Base-by-base conservation (phyloP, 2,888 invertebrate genomes). In the Euspilapteryx auroguttella region DNA sequence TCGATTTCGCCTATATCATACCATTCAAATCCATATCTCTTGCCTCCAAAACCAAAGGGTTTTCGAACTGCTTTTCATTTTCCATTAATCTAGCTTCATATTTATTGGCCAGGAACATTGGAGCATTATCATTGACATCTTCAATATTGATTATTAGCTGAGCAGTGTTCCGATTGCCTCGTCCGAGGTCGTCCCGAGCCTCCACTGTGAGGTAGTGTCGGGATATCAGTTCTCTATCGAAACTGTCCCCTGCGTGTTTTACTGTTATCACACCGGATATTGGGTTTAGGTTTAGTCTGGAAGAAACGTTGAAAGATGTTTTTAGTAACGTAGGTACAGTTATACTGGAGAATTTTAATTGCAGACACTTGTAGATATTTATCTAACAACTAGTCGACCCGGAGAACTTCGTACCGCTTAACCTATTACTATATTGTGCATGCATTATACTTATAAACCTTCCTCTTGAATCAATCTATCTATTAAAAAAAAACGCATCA, bases 91-190 rank as follows among this genome's bases (percentile, higher is more conserved):
- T 80, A 0, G 88, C 87, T 49, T 91, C 91, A 45, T 94, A 94
- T 40, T 86, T 86, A 33, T 81, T 85, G 34, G 89, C 89, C 1
- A 86, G 59, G 52, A 95, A 96, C 40, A 85, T 78, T 0, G 96
- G 96, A 0, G 89, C 81, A 51, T 95, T 94, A 48, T 95, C 95
- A 45, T 95, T 95, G 0, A 90, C 86, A 54, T 94, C 94, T 40
- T 86, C 85, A 22, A 94, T 83, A 41, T 88, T 86, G 4, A 94
- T 80, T 4, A 90, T 81, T 9, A 94, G 64, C 49, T 92, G 93
- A 1, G 85, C 91, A 0, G 90, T 88, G 49, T 92, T 93, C 28
- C 92, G 80, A 27, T 49, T 47, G 27, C 93, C 93, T 45, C 80
- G 79, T 11, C 93, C 92, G 27, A 89, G 78, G 56, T 91, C 87